A percentile compares a stretch with the other conserved stretches of the same genome.
Conservation (phyloP, 2,888 invertebrate species). For the Brenthis daphne region DNA sequence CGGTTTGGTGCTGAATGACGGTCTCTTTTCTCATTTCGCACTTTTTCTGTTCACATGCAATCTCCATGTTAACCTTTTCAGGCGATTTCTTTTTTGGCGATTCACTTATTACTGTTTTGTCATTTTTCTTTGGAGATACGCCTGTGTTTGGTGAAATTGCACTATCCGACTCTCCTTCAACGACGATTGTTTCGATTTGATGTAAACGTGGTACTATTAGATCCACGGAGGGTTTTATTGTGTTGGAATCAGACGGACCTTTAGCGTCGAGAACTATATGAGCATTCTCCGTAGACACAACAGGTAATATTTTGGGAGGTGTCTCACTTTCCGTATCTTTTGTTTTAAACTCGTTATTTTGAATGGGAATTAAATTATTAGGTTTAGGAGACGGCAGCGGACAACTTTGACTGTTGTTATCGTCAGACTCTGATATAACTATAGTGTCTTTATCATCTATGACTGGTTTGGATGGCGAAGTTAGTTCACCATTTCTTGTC, state of each 20-base stretch:
- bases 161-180: conserved; percentile 70
- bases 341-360: conserved; percentile 60
- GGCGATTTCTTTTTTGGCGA: conserved; percentile 64
- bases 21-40: conserved; percentile 72
- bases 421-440: conserved; percentile 75
- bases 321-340: conserved; percentile 68
- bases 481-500: conserved; percentile 57
- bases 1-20: conserved; percentile 71
- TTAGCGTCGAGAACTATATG: conserved; percentile 72
- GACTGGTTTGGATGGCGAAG: conserved; percentile 57
- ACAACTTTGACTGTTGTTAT: conserved; percentile 77
- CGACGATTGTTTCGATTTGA: conserved; percentile 71
- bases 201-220: conserved; percentile 63
- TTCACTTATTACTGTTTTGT: conserved; percentile 63
- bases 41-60: conserved; percentile 59
- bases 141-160: conserved; percentile 54
- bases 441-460: conserved; percentile 75
- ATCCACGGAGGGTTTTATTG: conserved; percentile 57
- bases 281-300: conserved; percentile 71
- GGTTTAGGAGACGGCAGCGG: conserved; percentile 74
- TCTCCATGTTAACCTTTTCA: conserved; percentile 54
- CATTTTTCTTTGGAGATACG: conserved; percentile 63
- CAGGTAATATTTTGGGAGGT: conserved; percentile 70
- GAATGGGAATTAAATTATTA: conserved; percentile 56
- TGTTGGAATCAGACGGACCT: conserved; percentile 60